A percentile compares a stretch with the other conserved stretches of the same genome.
Evolutionary conservation across 2,888 invertebrate genomes (phyloP).

Genomic region (Pediacus dermestoides): DNA sequence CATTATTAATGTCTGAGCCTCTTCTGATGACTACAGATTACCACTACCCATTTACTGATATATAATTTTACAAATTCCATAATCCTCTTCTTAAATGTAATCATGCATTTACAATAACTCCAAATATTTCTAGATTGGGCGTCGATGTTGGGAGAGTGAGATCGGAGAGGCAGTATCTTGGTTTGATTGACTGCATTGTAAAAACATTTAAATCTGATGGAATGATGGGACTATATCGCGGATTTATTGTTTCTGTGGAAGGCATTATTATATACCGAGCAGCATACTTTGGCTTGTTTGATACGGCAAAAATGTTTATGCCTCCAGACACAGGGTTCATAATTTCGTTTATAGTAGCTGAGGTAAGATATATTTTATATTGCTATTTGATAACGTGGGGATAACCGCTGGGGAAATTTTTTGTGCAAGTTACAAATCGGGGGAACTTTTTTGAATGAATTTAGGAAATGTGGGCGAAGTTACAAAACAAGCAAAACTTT

Average conservation of each 20-base stretch:
- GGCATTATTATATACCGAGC: constrained; percentile 66
- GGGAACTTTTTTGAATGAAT: no score
- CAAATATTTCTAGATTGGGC: constrained; percentile 24
- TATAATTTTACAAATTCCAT: constrained; percentile 5
- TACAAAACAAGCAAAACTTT: no score
- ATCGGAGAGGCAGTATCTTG: constrained; percentile 53
- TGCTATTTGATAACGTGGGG: no score
- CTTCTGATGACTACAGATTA: constrained; percentile 32
- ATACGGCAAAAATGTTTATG: constrained; percentile 61
- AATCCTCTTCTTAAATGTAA: neutral
- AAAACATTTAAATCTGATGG: constrained; percentile 55
- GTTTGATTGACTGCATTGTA: constrained; percentile 57
- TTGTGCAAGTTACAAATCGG: no score
- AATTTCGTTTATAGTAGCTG: constrained; percentile 59
- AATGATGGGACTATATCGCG: constrained; percentile 60
- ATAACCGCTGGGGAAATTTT: no score
- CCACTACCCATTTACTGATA: constrained; percentile 36
- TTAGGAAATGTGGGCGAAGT: no score
- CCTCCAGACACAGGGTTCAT: constrained; percentile 59
- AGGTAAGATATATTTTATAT: no score
- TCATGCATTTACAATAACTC: neutral
- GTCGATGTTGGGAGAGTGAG: constrained; percentile 33
- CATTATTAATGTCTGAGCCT: constrained; percentile 28
- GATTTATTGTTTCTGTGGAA: constrained; percentile 64
- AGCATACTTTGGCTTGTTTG: constrained; percentile 64